Percentiles rank a stretch among this genome's conserved stretches.
Evolutionary conservation across 2,797 vertebrate genomes (phyloP).

Genomic region (Intellagama lesueurii): DNA sequence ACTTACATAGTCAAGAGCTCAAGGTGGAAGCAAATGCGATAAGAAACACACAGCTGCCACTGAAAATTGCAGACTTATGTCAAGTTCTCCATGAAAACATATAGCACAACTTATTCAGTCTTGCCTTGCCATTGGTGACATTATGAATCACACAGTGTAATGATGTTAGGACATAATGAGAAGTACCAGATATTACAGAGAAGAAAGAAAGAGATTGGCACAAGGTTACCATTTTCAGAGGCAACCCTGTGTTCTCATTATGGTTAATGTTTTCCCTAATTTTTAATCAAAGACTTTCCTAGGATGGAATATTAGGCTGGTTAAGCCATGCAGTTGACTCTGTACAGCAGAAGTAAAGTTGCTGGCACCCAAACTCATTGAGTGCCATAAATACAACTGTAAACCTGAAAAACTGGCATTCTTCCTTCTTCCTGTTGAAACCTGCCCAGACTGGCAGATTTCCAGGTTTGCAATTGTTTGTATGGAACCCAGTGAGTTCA

Average conservation of each 20-base stretch:
- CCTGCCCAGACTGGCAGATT: neutral
- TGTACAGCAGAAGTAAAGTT: neutral
- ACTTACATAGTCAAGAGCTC: neutral
- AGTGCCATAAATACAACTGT: neutral
- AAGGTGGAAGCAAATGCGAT: neutral
- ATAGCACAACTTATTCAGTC: neutral
- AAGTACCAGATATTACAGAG: neutral
- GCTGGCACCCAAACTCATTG: neutral
- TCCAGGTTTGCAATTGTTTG: neutral
- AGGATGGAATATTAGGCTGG: neutral
- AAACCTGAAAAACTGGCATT: neutral
- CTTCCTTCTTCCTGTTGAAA: neutral
- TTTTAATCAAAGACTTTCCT: neutral
- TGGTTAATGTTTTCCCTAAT: neutral
- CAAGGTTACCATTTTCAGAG: neutral
- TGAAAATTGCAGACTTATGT: neutral
- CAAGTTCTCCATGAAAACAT: neutral
- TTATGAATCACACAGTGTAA: neutral
- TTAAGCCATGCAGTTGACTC: fast-evolving
- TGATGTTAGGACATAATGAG: neutral
- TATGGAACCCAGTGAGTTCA: neutral
- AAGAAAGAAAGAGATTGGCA: neutral
- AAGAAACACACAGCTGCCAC: neutral
- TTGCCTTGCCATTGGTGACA: neutral
- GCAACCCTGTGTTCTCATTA: neutral